These are phyloP conservation scores for Bellardia bayeri DNA, from an alignment of 2,888 invertebrate genomes.

Conservation along the genomic window DNA sequence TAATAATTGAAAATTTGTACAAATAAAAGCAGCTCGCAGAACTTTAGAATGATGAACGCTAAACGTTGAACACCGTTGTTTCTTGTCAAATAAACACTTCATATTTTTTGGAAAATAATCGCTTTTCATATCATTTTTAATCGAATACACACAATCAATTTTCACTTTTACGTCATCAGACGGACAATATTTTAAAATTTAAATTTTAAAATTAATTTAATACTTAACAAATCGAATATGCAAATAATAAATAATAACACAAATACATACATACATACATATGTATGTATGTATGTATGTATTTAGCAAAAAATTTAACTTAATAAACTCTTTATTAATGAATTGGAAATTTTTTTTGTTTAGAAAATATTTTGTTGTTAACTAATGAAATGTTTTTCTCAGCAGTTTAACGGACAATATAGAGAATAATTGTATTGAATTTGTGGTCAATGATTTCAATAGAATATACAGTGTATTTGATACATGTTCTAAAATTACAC, in stretches of 20 bases:
- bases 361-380: conserved; percentile 45
- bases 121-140: conserved; percentile 24
- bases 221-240: not conserved
- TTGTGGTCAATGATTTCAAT: not conserved
- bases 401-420: conserved; percentile 31
- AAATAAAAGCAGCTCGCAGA: not conserved
- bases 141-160: conserved; percentile 25
- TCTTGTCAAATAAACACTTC: conserved; percentile 51
- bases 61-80: conserved; percentile 15
- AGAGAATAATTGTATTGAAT: conserved; percentile 1
- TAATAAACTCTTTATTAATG: conserved; percentile 34
- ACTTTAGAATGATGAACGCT: conserved; percentile 7
- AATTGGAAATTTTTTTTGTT: conserved; percentile 40
- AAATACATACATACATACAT: not conserved
- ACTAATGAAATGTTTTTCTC: conserved; percentile 25
- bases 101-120: conserved; percentile 15
- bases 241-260: not conserved
- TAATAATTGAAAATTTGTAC: not conserved
- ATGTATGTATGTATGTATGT: too few species aligned
- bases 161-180: conserved; percentile 52
- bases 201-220: conserved; percentile 5
- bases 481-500: too few species aligned
- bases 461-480: not conserved
- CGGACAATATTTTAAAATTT: not conserved
- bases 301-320: not conserved